Percentiles rank a stretch among this genome's conserved stretches.
phyloP scores from a whole-genome alignment of 2,888 invertebrate genomes.

The Deilephila porcellus region DNA sequence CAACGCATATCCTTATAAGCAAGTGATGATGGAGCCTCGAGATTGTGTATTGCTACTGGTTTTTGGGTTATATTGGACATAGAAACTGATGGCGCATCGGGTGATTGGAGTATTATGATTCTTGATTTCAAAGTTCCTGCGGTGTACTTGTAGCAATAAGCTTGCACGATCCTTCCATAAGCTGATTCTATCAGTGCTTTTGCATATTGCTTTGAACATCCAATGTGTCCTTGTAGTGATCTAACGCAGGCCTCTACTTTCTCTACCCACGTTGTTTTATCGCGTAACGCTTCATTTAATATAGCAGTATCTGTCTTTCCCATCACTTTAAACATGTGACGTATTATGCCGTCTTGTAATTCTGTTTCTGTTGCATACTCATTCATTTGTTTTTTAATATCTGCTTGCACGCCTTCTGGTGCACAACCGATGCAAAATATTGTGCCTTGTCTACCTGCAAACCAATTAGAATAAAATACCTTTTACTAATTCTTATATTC shows the following conservation, averaged over 20 bases:
- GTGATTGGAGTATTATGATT: conserved; percentile 43
- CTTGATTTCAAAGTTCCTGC: conserved; percentile 46
- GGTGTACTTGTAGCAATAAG: conserved; percentile 37
- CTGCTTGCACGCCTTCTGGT: conserved; percentile 50
- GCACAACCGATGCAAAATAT: conserved; percentile 62
- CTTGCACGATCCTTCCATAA: conserved; percentile 47
- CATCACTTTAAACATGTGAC: conserved; percentile 54
- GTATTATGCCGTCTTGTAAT: conserved; percentile 49
- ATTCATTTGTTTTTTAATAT: conserved; percentile 43
- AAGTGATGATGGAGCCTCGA: conserved; percentile 45
- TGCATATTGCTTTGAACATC: conserved; percentile 54
- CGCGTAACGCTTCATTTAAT: conserved; percentile 39
- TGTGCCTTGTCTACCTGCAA: conserved; percentile 59
- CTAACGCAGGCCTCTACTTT: conserved; percentile 51
- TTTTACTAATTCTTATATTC: not conserved
- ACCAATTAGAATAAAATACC: not conserved
- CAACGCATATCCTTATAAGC: conserved; percentile 49
- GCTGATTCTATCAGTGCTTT: conserved; percentile 51
- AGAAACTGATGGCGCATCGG: not conserved
- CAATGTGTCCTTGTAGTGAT: conserved; percentile 46
- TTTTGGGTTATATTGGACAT: conserved; percentile 34
- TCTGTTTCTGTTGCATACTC: conserved; percentile 41
- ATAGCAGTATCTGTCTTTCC: conserved; percentile 37
- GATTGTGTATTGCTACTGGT: conserved; percentile 46
- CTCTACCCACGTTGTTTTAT: conserved; percentile 46